Base-by-base conservation (phyloP, 2,797 vertebrate genomes). In the Balearica regulorum region DNA sequence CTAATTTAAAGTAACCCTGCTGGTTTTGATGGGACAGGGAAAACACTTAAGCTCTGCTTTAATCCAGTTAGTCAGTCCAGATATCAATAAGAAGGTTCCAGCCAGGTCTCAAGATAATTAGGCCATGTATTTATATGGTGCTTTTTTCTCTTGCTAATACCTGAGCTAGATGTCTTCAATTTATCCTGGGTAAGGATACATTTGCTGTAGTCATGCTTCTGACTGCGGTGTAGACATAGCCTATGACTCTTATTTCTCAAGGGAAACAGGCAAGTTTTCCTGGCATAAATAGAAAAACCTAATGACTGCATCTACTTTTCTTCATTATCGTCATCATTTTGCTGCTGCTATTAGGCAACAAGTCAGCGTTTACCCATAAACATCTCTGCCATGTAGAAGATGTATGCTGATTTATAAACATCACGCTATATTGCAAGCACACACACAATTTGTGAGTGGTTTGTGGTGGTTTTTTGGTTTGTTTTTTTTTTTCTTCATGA, bases 1-100 rank as follows among this genome's bases (percentile, higher is more conserved):
- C 79, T 89, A 92, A 95, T 93, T 93, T 95, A 75, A 92, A 95
- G 61, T 54, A 72, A 61, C 18, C 84, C 87, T 72, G 91, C 62
- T 97, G 94, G 11, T 89, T 94, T 94, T 46, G 83, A 71, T 90
- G 79, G 76, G 72, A 68, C 48, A 29, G 44, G 46, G 72, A 51
- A 83, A 89, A 83, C 61, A 78, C 6, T 48, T 69, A 81, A 76
- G 28, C 35, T 11, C 39, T 78, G 72, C 41, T 75, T 93, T 87
- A 83, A 65, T 81, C 49, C 43, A 17, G 49, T 72, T 60, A 83
- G 48, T n/a, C 43, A 69, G 49, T n/a, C 41, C 53, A 81, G 64
- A 12, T 83, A 90, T 8, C 76, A 86, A 41, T 78, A 80, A 64
- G 71, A 60, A 89, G 11, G 41, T 68, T 91, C 48, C 68, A 95